These are phyloP conservation scores for Drosophila mimetica DNA, from an alignment of 2,888 invertebrate species.

Conservation along the genomic window DNA sequence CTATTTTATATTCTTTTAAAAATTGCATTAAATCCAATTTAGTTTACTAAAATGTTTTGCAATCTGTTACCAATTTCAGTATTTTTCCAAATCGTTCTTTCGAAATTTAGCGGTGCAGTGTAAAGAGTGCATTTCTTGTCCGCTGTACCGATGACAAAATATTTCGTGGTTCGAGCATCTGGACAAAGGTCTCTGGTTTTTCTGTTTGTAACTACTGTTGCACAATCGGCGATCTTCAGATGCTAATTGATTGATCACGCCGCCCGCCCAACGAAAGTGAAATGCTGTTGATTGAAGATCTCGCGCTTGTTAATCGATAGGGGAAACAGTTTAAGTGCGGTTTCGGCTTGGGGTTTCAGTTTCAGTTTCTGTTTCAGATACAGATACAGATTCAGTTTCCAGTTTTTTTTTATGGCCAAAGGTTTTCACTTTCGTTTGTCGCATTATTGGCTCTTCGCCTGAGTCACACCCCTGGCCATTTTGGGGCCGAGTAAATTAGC, in stretches of 20 bases:
- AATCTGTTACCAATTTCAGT: background rate
- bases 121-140: conserved; percentile 2
- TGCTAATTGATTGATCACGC: conserved; percentile 62
- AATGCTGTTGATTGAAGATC: conserved; percentile 37
- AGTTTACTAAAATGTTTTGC: background rate
- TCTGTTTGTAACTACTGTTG: conserved; percentile 6
- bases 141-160: conserved; percentile 19
- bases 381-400: conserved; percentile 4
- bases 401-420: conserved; percentile 7
- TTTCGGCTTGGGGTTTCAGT: background rate
- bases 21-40: background rate
- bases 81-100: background rate
- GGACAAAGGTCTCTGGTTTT: conserved; percentile 4
- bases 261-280: conserved; percentile 55
- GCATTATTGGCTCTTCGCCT: conserved; percentile 8
- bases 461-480: conserved; percentile 12
- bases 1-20: too few relatives aligned
- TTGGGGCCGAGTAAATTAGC: conserved; percentile 21
- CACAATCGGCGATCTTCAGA: conserved; percentile 26
- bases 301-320: conserved; percentile 21
- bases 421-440: conserved; percentile 50
- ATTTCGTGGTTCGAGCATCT: conserved; percentile 4
- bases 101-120: background rate
- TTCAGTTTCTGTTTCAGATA: conserved; percentile 12
- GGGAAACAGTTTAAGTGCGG: conserved; percentile 22